These are phyloP conservation scores for Haemorhous mexicanus DNA, from an alignment of 2,113 vertebrate genomes.

Conservation along the genomic window DNA sequence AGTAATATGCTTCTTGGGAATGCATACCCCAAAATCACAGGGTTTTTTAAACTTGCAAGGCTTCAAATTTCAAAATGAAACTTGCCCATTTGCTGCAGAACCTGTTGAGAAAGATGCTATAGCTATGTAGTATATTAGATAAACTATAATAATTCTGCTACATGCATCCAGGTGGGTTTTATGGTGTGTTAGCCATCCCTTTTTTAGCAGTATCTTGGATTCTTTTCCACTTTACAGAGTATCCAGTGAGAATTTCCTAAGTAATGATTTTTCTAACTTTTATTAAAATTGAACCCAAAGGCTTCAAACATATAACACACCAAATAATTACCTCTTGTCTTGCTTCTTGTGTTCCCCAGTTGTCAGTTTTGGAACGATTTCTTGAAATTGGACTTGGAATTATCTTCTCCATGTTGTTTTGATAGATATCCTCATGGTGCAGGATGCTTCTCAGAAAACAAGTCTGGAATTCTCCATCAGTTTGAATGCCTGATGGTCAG, in stretches of 20 bases:
- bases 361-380: not conserved
- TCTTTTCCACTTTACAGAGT: not conserved
- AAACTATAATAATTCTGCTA: not conserved
- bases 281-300: not conserved
- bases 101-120: not conserved
- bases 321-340: not conserved
- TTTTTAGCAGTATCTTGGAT: not conserved
- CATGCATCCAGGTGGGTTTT: not conserved
- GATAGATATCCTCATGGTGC: not conserved
- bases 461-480: not conserved
- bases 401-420: not conserved
- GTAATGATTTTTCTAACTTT: not conserved
- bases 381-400: not conserved
- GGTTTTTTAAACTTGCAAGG: not conserved
- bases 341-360: not conserved
- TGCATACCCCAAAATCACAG: not conserved
- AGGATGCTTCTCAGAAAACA: not conserved
- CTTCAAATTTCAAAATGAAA: not conserved
- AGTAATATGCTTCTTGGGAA: not conserved
- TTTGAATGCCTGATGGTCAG: not conserved
- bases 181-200: not conserved
- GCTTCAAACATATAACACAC: not conserved
- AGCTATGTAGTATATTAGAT: not conserved
- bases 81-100: not conserved
- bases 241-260: not conserved